phyloP scores from a whole-genome alignment of 1,140 invertebrate species.

The Phocides pigmalion region DNA sequence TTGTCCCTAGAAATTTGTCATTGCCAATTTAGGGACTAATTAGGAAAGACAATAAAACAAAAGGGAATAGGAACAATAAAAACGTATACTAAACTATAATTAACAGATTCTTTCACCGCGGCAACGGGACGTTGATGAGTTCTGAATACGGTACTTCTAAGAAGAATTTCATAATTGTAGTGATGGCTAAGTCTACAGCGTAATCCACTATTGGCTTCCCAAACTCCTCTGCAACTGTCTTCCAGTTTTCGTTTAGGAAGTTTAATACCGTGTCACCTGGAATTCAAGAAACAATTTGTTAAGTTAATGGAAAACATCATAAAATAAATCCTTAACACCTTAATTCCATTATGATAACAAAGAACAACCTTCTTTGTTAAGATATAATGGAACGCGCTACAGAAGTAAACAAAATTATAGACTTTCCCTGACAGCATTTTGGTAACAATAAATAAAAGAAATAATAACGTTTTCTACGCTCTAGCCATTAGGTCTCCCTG shows the following conservation, averaged over 20 bases:
- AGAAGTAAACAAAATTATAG: not conserved
- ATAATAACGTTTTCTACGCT: no score
- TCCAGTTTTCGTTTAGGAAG: conserved; percentile 76
- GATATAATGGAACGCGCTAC: not conserved
- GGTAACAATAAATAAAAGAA: not conserved
- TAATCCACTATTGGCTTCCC: conserved; percentile 76
- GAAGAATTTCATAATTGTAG: conserved; percentile 72
- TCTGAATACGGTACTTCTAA: conserved; percentile 65
- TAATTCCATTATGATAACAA: not conserved
- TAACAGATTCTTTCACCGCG: conserved; percentile 27
- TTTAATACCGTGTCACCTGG: conserved; percentile 65
- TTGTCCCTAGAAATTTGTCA: no score
- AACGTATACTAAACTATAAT: conserved; percentile 5
- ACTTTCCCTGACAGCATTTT: not conserved
- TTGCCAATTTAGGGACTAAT: no score
- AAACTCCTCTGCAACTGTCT: conserved; percentile 68
- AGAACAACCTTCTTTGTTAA: not conserved
- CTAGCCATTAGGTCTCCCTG: no score
- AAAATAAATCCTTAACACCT: not conserved
- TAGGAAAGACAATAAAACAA: conserved; percentile 18
- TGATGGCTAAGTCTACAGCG: conserved; percentile 66
- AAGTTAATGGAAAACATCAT: not conserved
- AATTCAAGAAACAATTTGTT: conserved; percentile 32
- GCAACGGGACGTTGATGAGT: conserved; percentile 64
- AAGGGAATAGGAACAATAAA: conserved; percentile 9